A percentile compares a stretch with the other conserved stretches of the same genome.
Conservation (phyloP, 2,113 vertebrate genomes). For the Toxotes jaculatrix region DNA sequence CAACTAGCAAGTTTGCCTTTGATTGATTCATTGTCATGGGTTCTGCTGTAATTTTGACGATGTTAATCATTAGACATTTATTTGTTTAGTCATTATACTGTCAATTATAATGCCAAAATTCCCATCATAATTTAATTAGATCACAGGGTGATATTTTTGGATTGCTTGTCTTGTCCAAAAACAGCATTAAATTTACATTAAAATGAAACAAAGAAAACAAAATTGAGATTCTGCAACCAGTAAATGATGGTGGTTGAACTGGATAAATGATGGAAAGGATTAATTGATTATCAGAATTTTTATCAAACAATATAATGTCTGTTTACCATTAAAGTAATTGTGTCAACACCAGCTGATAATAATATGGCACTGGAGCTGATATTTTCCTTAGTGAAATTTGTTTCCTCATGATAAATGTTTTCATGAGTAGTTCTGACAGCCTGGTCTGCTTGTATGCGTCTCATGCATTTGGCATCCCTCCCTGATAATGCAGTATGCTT, state of each 20-base stretch:
- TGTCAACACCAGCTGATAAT: conserved; percentile 7
- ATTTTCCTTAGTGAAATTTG: conserved; percentile 35
- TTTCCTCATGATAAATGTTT: conserved; percentile 54
- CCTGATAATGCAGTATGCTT: conserved; percentile 61
- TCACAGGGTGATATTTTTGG: not conserved
- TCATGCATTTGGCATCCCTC: conserved; percentile 61
- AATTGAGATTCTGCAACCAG: not conserved
- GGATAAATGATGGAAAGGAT: not conserved
- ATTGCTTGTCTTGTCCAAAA: not conserved
- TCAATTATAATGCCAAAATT: not conserved
- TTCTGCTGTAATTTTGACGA: not conserved
- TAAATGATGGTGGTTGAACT: conserved; percentile 1
- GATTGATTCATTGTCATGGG: not conserved
- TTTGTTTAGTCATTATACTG: not conserved
- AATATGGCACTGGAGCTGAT: conserved; percentile 18
- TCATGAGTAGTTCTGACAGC: conserved; percentile 43
- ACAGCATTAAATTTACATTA: not conserved
- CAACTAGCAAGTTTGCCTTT: not conserved
- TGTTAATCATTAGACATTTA: not conserved
- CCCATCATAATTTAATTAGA: not conserved
- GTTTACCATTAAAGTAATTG: conserved; percentile 8
- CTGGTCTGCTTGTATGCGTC: conserved; percentile 48
- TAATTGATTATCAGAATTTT: not conserved
- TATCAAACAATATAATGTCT: not conserved
- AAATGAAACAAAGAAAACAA: not conserved